A percentile compares a stretch with the other conserved stretches of the same genome.
Evolutionary conservation across 2,888 invertebrate genomes (phyloP).

Genomic region (Lycaena phlaeas): DNA sequence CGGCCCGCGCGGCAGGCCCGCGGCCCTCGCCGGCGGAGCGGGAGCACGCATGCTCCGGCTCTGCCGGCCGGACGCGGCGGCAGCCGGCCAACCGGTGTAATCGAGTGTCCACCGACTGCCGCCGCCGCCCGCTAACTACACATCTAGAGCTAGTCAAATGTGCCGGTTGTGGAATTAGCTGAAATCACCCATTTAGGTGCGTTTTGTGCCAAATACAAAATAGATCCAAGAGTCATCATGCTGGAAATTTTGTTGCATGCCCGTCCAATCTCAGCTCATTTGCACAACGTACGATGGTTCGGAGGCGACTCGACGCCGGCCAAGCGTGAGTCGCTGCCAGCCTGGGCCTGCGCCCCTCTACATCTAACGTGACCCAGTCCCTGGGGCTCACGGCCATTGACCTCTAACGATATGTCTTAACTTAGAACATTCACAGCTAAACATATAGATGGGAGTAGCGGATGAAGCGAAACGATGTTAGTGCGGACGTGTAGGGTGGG

Average conservation of each 20-base stretch:
- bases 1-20: not conserved
- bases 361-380: not conserved
- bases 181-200: slow-evolving; percentile 49
- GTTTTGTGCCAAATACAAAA: slow-evolving; percentile 20
- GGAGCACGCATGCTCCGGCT: not conserved
- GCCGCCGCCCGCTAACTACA: slow-evolving; percentile 26
- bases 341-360: not conserved
- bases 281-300: slow-evolving; percentile 37
- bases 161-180: slow-evolving; percentile 66
- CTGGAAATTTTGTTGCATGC: slow-evolving; percentile 41
- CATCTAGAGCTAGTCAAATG: slow-evolving; percentile 41
- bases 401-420: not conserved
- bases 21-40: not conserved
- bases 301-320: not conserved
- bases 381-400: not conserved
- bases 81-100: too few relatives aligned
- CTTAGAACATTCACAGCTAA: slow-evolving; percentile 9
- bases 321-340: not conserved
- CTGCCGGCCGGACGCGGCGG: not conserved
- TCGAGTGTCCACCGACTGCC: not conserved
- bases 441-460: slow-evolving; percentile 28
- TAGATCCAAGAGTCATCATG: slow-evolving; percentile 38
- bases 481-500: not conserved
- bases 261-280: slow-evolving; percentile 68
- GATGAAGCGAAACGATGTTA: slow-evolving; percentile 33